A percentile compares a stretch with the other conserved stretches of the same genome.
phyloP scores from a whole-genome alignment of 2,113 vertebrate species.

The Lampris incognitus region DNA sequence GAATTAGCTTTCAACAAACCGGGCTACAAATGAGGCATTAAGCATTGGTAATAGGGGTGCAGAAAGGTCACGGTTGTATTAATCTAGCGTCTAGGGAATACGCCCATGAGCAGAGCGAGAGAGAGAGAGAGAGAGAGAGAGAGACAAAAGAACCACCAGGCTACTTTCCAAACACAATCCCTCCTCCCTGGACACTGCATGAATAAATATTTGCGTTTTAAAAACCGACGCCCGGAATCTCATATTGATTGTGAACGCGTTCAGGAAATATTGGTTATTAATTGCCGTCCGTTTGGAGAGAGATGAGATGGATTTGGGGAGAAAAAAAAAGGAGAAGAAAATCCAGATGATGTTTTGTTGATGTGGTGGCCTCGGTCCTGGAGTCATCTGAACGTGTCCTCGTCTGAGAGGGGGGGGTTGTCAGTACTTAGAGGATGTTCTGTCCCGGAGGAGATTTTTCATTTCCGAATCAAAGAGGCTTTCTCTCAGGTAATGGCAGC shows the following conservation, averaged over 20 bases:
- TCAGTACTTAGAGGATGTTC: too few relatives aligned
- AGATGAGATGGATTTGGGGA: not conserved
- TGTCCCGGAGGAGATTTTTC: too few relatives aligned
- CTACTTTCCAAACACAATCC: constrained; percentile 66
- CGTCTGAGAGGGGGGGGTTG: too few relatives aligned
- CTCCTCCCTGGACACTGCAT: constrained; percentile 44
- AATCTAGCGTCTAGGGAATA: constrained; percentile 75
- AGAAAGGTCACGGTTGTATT: constrained; percentile 79
- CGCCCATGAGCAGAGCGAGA: constrained; percentile 45
- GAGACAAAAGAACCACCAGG: constrained; percentile 14
- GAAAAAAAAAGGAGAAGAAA: not conserved
- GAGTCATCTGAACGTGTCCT: too few relatives aligned
- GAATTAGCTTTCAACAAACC: constrained; percentile 68
- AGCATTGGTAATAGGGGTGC: constrained; percentile 73
- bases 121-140: constrained; percentile 22
- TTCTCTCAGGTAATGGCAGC: too few relatives aligned
- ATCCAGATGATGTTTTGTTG: too few relatives aligned
- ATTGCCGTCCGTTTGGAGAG: not conserved
- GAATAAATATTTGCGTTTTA: constrained; percentile 68
- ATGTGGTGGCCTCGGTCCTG: too few relatives aligned
- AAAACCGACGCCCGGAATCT: constrained; percentile 1
- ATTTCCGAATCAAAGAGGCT: too few relatives aligned
- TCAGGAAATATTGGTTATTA: constrained; percentile 38
- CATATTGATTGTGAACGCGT: constrained; percentile 67
- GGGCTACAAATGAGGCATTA: constrained; percentile 80